Percentiles rank a stretch among this genome's conserved stretches.
Evolutionary conservation across 2,888 invertebrate species (phyloP).

Genomic region (Protonemura montana): DNA sequence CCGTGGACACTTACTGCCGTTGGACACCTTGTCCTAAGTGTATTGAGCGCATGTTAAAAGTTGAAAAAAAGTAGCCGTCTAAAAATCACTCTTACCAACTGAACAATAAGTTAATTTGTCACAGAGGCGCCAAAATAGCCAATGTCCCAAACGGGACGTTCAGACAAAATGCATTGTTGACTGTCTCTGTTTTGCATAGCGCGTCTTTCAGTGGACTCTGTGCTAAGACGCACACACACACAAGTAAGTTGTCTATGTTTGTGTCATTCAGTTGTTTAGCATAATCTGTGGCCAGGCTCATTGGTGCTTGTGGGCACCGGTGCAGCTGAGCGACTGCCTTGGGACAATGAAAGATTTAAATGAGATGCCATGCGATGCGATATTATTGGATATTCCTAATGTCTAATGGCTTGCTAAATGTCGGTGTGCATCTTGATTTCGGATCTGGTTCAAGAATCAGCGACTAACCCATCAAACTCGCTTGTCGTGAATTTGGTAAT

Average conservation of each 20-base stretch:
- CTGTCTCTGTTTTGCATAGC: neutral
- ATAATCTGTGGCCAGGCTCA: neutral
- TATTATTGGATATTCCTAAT: neutral
- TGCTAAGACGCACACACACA: neutral
- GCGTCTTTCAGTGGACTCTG: neutral
- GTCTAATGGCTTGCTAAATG: no score
- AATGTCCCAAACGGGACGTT: slow-evolving; percentile 7
- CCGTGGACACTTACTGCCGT: no score
- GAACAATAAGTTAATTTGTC: slow-evolving; percentile 12
- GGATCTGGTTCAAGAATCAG: no score
- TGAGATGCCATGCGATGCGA: neutral
- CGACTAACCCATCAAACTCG: no score
- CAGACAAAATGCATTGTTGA: neutral
- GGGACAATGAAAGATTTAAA: slow-evolving; percentile 12
- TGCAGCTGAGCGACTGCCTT: neutral
- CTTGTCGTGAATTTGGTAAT: no score
- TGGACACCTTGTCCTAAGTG: neutral
- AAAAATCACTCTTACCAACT: neutral
- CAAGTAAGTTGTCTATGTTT: neutral
- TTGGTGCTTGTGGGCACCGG: neutral
- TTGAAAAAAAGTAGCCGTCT: neutral
- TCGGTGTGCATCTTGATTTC: no score
- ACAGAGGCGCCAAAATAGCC: neutral
- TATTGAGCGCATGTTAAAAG: neutral
- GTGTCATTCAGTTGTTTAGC: neutral